Conservation (phyloP, 2,797 vertebrate species). For the Vireo griseus region DNA sequence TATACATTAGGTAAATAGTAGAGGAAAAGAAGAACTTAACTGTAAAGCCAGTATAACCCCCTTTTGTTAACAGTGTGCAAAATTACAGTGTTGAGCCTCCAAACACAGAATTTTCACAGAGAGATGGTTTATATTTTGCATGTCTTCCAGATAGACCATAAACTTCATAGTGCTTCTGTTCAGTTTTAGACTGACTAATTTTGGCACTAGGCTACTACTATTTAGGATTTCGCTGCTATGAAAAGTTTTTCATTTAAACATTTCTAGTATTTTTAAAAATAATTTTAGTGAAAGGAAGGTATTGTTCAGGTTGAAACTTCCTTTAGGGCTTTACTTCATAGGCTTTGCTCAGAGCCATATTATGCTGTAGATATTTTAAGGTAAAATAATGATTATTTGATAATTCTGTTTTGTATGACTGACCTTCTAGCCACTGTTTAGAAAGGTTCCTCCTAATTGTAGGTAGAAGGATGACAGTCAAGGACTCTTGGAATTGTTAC, state of each 20-base stretch:
- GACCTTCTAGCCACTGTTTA: background rate
- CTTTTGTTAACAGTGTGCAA: background rate
- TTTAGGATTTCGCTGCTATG: background rate
- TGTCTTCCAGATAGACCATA: background rate
- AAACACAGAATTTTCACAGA: background rate
- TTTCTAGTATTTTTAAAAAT: background rate
- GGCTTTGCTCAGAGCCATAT: background rate
- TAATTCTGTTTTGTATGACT: background rate
- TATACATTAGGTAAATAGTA: background rate
- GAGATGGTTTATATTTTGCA: background rate
- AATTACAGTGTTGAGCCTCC: background rate
- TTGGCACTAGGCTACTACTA: background rate
- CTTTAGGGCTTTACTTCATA: background rate
- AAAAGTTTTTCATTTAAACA: background rate
- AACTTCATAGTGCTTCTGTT: background rate
- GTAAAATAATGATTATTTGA: background rate
- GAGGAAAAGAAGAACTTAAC: background rate
- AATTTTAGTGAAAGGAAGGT: background rate
- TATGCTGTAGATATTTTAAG: background rate
- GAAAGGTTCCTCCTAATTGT: background rate
- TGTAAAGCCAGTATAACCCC: background rate
- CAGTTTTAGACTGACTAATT: background rate
- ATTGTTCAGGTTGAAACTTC: background rate
- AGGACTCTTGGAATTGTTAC: background rate
- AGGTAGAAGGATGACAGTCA: background rate